Conservation (phyloP, 35 echinoderm and acorn worm genomes). For the Chiridota heheva region DNA sequence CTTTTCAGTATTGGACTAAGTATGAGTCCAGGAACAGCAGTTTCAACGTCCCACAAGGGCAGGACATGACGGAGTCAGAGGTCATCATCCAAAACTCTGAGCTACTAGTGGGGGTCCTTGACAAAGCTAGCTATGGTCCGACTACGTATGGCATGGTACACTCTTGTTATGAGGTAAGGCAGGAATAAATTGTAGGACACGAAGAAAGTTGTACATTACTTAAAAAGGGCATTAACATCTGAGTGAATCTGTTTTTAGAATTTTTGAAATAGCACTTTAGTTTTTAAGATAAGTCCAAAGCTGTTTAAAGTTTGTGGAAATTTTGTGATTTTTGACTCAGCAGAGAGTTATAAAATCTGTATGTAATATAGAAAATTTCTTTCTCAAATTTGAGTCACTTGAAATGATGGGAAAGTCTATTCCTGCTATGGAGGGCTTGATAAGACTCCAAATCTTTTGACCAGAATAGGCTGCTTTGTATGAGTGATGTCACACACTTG, state of each 20-base stretch:
- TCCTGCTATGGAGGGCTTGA: too few species aligned
- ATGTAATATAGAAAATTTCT: too few species aligned
- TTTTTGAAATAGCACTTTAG: too few species aligned
- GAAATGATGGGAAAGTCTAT: too few species aligned
- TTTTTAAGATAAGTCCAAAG: not conserved
- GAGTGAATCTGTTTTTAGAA: not conserved
- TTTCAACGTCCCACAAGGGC: constrained; percentile 49
- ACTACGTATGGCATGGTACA: constrained; percentile 94
- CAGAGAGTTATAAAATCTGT: too few species aligned
- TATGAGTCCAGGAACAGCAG: not conserved
- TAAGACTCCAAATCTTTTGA: too few species aligned
- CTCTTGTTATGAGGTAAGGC: constrained; percentile 91
- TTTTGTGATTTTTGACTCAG: too few species aligned
- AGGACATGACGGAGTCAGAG: constrained; percentile 83
- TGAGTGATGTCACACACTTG: too few species aligned
- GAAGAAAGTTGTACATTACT: not conserved
- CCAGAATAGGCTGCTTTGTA: too few species aligned
- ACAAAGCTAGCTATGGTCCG: constrained; percentile 96
- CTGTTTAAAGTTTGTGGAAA: too few species aligned
- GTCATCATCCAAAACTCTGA: constrained; percentile 77
- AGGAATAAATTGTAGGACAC: too few species aligned
- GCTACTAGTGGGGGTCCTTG: constrained; percentile 82
- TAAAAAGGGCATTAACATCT: not conserved
- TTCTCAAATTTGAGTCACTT: too few species aligned
- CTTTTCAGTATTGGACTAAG: constrained; percentile 65